Base-by-base conservation (phyloP, 2,797 vertebrate genomes). In the Mormyrops boulengeri region DNA sequence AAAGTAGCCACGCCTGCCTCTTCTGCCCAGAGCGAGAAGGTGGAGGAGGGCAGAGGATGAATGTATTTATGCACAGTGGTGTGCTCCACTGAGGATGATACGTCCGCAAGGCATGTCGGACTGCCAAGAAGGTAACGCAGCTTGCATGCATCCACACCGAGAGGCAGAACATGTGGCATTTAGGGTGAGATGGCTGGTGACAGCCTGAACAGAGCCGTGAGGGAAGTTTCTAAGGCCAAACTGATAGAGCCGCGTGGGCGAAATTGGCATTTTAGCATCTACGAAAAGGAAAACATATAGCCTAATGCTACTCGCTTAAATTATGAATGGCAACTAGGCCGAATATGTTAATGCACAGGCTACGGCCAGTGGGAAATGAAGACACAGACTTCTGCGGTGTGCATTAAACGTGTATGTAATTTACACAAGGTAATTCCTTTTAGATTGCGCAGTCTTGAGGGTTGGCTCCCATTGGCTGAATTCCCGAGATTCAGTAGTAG, bases 341-440 rank as follows among this genome's bases (percentile, higher is more conserved):
- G 52, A 57, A 87, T 87, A 87, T 87, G 86, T 87, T 57, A 57
- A 57, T 87, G 86, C 53, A 41, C 86, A 22, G 53, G 53, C 52
- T 60, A 19, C 2, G 14, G 53, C 52, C 34, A 19, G 34, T 44
- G 38, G 53, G 86, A 53, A 41, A 57, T 86, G 52, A 57, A 87
- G 53, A 19, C 85, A 41, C 11, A 55, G 85, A 57, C 85, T 38
- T 55, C 53, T 87, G 50, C 53, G 60, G 53, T 57, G 49, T 55
- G 86, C 86, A 7, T 87, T 87, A 60, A 14, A 87, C 1, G 53
- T 87, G 86, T 87, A 87, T 38, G 52, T 41, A 87, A 87, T 87
- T 87, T 87, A 87, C 53, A 87, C 86, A 26, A 53, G 86, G 53
- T 87, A 87, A 87, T 87, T 53, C 86, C 86, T 87, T 87, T 87